Conservation (phyloP, 2,888 invertebrate genomes). For the Synergus laeviventris region DNA sequence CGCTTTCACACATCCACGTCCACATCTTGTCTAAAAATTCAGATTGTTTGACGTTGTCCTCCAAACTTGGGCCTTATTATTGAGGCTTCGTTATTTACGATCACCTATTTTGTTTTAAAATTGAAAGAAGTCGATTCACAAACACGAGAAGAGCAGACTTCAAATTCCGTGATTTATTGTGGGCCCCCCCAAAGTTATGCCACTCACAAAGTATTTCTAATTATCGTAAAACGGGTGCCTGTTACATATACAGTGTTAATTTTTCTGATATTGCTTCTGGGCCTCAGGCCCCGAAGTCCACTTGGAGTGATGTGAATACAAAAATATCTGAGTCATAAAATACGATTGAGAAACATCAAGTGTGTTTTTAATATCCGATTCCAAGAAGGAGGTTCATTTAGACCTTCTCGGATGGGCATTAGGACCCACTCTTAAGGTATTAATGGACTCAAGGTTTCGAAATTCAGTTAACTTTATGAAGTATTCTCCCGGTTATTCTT, state of each 20-base stretch:
- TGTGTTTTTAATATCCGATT: slow-evolving; percentile 23
- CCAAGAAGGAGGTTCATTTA: slow-evolving; percentile 35
- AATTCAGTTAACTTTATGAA: slow-evolving; percentile 9
- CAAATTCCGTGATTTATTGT: slow-evolving; percentile 3
- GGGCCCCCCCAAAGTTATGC: background rate
- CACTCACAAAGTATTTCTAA: slow-evolving; percentile 32
- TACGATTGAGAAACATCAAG: slow-evolving; percentile 36
- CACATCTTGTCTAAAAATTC: slow-evolving; percentile 11
- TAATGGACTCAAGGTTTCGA: slow-evolving; percentile 9
- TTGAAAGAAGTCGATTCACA: slow-evolving; percentile 15
- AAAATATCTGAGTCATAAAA: slow-evolving; percentile 30
- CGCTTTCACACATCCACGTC: background rate
- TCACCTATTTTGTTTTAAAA: slow-evolving; percentile 1
- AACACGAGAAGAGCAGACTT: background rate
- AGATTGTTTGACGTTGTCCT: slow-evolving; percentile 17
- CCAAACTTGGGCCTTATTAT: slow-evolving; percentile 11
- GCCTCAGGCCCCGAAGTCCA: slow-evolving; percentile 18
- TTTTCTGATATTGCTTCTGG: slow-evolving; percentile 10
- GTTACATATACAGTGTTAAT: slow-evolving; percentile 19
- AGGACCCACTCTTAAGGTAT: background rate
- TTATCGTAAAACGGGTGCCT: slow-evolving; percentile 27
- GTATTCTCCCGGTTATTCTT: slow-evolving; percentile 6
- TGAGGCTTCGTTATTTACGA: background rate
- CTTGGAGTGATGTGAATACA: slow-evolving; percentile 5
- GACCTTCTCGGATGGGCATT: background rate